Percentiles rank a stretch among this genome's conserved stretches.
Evolutionary conservation across 2,797 vertebrate genomes (phyloP).

Genomic region (Galaxias olidus): DNA sequence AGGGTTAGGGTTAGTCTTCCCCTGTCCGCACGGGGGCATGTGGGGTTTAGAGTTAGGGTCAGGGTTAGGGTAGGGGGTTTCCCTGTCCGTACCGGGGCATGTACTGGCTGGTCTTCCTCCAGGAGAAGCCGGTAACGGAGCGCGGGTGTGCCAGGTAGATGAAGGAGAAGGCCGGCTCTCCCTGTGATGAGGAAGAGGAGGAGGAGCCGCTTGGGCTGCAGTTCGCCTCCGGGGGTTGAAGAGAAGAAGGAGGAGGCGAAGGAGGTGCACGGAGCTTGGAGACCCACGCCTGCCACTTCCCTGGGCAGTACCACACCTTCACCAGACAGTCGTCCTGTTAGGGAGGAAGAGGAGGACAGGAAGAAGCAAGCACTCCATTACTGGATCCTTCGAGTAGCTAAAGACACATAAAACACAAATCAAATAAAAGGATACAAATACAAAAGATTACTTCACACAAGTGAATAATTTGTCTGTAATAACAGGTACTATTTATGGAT

Average conservation of each 20-base stretch:
- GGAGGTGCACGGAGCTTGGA: constrained; percentile 77
- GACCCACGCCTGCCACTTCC: constrained; percentile 85
- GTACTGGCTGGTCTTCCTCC: constrained; percentile 97
- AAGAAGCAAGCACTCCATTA: not conserved
- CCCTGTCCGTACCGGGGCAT: constrained; percentile 84
- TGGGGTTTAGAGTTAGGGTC: too few relatives aligned
- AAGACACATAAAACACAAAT: too few relatives aligned
- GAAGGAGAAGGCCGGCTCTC: constrained; percentile 90
- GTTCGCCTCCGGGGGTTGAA: constrained; percentile 58
- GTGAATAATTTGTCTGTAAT: not conserved
- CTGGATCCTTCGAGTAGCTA: too few relatives aligned
- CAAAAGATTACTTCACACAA: not conserved
- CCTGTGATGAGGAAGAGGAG: too few relatives aligned
- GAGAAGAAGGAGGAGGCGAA: constrained; percentile 66
- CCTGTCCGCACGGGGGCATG: too few relatives aligned
- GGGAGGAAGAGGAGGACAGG: not conserved
- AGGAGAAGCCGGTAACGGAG: constrained; percentile 93
- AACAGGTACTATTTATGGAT: not conserved
- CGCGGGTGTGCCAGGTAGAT: constrained; percentile 96
- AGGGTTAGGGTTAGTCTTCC: too few relatives aligned
- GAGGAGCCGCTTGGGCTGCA: constrained; percentile 38
- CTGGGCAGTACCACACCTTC: constrained; percentile 95
- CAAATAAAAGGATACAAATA: not conserved
- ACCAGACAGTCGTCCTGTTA: constrained; percentile 93
- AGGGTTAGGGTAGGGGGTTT: too few relatives aligned